phyloP scores from a whole-genome alignment of 2,888 invertebrate genomes.

The Pristionchus maxplancki region DNA sequence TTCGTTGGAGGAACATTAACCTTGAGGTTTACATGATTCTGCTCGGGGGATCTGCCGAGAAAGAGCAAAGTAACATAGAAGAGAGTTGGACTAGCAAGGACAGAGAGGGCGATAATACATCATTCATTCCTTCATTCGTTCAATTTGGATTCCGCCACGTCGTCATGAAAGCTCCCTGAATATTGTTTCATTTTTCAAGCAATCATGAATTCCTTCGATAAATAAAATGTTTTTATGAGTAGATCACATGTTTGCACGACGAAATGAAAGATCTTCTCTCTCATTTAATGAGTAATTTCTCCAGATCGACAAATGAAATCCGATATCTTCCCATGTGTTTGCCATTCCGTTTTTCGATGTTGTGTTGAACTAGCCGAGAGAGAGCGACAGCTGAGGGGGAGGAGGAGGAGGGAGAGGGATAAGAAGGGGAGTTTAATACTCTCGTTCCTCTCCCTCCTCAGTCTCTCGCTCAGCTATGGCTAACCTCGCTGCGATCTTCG shows the following conservation, averaged over 20 bases:
- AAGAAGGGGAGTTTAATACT: slow-evolving; percentile 14
- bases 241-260: too few relatives aligned
- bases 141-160: too few relatives aligned
- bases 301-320: neutral
- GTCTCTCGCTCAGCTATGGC: slow-evolving; percentile 59
- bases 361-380: neutral
- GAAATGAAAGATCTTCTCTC: neutral
- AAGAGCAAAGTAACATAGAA: neutral
- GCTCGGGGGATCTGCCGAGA: neutral
- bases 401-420: neutral
- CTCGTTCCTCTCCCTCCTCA: neutral
- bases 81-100: neutral
- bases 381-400: neutral
- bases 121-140: too few relatives aligned
- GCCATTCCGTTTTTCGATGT: neutral
- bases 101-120: too few relatives aligned
- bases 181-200: too few relatives aligned
- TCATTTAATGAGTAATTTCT: neutral
- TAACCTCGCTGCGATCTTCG: slow-evolving; percentile 70
- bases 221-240: too few relatives aligned
- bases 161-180: too few relatives aligned
- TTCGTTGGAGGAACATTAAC: neutral
- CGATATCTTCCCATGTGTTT: slow-evolving; percentile 13
- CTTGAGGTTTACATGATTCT: slow-evolving; percentile 37
- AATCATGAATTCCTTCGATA: too few relatives aligned